phyloP scores from a whole-genome alignment of 2,888 invertebrate species.

The Eulithis prunata region DNA sequence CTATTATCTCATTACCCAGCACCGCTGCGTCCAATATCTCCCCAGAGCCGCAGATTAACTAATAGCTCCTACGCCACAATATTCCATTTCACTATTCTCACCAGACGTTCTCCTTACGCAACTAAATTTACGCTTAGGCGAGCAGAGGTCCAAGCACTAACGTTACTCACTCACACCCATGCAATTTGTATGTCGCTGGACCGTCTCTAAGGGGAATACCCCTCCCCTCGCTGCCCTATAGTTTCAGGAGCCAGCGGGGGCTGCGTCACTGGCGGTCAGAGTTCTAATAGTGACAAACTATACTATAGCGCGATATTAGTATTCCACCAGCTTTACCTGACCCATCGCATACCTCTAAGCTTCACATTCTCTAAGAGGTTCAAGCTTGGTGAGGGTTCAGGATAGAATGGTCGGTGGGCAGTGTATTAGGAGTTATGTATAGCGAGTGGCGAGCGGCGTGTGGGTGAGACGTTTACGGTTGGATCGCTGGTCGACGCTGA shows the following conservation, averaged over 20 bases:
- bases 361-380: slow-evolving; percentile 28
- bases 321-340: slow-evolving; percentile 56
- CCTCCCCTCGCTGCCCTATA: slow-evolving; percentile 53
- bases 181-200: slow-evolving; percentile 71
- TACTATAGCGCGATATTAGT: slow-evolving; percentile 79
- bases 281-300: slow-evolving; percentile 77
- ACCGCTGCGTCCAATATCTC: slow-evolving; percentile 64
- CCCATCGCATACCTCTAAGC: slow-evolving; percentile 48
- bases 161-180: slow-evolving; percentile 80
- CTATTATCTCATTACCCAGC: slow-evolving; percentile 55
- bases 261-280: slow-evolving; percentile 69
- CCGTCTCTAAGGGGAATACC: slow-evolving; percentile 53
- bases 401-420: slow-evolving; percentile 50
- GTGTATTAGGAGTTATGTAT: slow-evolving; percentile 72
- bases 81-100: slow-evolving; percentile 58
- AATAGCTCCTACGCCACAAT: slow-evolving; percentile 41
- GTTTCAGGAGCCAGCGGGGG: slow-evolving; percentile 62
- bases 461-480: slow-evolving; percentile 84
- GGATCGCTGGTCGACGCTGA: slow-evolving; percentile 79
- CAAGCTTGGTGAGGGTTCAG: slow-evolving; percentile 51
- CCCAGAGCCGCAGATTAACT: slow-evolving; percentile 19
- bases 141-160: slow-evolving; percentile 76
- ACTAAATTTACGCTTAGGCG: slow-evolving; percentile 82
- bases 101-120: slow-evolving; percentile 81
- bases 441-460: slow-evolving; percentile 78